Conservation (phyloP, 2,113 vertebrate species). For the Vimba vimba region DNA sequence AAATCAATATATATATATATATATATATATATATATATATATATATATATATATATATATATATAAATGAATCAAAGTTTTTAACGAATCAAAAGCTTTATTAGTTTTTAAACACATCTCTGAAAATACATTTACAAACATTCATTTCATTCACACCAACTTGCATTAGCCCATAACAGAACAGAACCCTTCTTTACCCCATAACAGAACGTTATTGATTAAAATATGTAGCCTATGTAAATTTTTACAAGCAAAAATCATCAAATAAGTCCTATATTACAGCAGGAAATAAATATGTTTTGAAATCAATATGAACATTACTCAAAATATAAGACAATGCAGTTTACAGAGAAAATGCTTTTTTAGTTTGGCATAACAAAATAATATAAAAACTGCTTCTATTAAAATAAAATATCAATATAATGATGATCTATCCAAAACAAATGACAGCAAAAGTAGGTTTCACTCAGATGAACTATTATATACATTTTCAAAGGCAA, state of each 20-base stretch:
- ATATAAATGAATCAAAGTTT: too few species aligned
- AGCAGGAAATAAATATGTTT: slow-evolving; percentile 47
- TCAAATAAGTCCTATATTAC: slow-evolving; percentile 21
- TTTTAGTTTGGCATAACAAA: background rate
- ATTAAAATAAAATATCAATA: background rate
- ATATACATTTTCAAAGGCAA: slow-evolving; percentile 34
- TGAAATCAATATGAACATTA: slow-evolving; percentile 11
- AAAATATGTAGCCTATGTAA: background rate
- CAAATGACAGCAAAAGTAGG: slow-evolving; percentile 52
- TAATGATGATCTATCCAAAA: slow-evolving; percentile 11
- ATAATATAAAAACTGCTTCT: background rate
- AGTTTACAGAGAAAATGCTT: background rate
- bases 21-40: too few species aligned
- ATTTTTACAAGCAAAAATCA: slow-evolving; percentile 1
- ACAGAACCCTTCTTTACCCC: background rate
- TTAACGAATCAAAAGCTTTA: background rate
- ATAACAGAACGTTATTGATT: background rate
- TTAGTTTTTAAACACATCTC: background rate
- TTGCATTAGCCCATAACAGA: background rate
- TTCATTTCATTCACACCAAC: slow-evolving; percentile 7
- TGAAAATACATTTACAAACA: background rate
- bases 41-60: too few species aligned
- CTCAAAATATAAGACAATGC: background rate
- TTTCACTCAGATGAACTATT: slow-evolving; percentile 29
- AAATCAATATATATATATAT: too few species aligned